Base-by-base conservation (phyloP, 1,140 invertebrate genomes). In the Cydia amplana region DNA sequence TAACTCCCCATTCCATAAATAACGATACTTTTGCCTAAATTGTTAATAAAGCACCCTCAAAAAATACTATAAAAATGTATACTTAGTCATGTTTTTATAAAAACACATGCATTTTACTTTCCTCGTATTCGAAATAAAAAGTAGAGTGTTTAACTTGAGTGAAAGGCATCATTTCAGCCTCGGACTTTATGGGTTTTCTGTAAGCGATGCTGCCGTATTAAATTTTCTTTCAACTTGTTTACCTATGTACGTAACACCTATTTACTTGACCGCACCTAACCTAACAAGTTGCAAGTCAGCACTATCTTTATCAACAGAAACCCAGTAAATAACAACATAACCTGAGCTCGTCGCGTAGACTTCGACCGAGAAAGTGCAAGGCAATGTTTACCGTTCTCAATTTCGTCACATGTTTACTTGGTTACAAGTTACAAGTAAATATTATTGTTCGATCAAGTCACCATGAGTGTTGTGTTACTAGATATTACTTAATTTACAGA, bases 351-450 rank as follows among this genome's bases (percentile, higher is more conserved):
- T 16, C 14, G 49, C 18, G 63, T 36, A 36, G 25, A 70, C 65
- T 70, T 70, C 14, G 65, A 40, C n/a, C 32, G n/a, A 5, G 32
- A 36, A 36, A 70, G 23, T 70, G 64, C 65, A 70, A 70, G 32
- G 7, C 36, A 18, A 70, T 70, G 65, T 70, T 70, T 36, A 70
- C 65, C n/a, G n/a, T 51, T 18, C 1, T 5, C 6, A 12, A n/a
- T 60, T 60, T 60, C 55, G 55, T 60, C 55, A 60, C 55, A 60
- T 60, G 55, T 60, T 60, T 55, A n/a, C 12, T 51, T 60, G 1
- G 3, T 4, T n/a, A 46, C 51, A 20, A 60, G 51, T 60, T 16
- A 43, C 55, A 23, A 23, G 55, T 60, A 60, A 60, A 60, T 60
- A 60, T 60, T 60, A 60, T 60, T 60, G 55, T 23, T 23, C 18